Conservation (phyloP, 2,888 invertebrate genomes). For the Drosophila histrio region DNA sequence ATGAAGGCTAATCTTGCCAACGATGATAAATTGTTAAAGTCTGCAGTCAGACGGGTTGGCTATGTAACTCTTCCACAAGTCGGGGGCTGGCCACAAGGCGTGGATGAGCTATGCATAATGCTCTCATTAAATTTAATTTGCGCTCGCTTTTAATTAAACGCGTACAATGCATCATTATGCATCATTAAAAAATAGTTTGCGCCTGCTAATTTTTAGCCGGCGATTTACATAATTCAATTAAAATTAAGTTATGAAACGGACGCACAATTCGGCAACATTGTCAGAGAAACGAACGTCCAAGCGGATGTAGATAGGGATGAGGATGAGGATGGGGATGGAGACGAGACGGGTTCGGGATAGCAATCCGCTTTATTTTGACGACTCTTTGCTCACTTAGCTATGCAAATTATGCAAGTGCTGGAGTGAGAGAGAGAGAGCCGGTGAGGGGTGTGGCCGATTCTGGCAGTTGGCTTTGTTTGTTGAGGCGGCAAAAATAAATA, state of each 20-base stretch:
- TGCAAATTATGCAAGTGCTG: slow-evolving; percentile 70
- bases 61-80: slow-evolving; percentile 8
- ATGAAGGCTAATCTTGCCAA: slow-evolving; percentile 61
- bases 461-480: slow-evolving; percentile 69
- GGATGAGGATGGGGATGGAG: background rate
- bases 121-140: slow-evolving; percentile 76
- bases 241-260: slow-evolving; percentile 77
- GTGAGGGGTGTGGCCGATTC: slow-evolving; percentile 12
- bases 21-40: slow-evolving; percentile 69
- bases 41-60: slow-evolving; percentile 26
- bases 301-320: background rate
- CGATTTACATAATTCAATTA: slow-evolving; percentile 79
- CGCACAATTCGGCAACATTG: slow-evolving; percentile 57
- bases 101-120: slow-evolving; percentile 36
- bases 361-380: slow-evolving; percentile 58
- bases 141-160: slow-evolving; percentile 76
- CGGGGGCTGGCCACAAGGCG: slow-evolving; percentile 21
- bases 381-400: slow-evolving; percentile 64
- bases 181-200: slow-evolving; percentile 77
- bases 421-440: background rate
- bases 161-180: slow-evolving; percentile 74
- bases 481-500: slow-evolving; percentile 75
- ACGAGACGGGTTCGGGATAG: background rate
- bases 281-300: slow-evolving; percentile 4
- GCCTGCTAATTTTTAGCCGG: slow-evolving; percentile 78